Evolutionary conservation across 2,797 vertebrate genomes (phyloP).

Genomic region (Enteromius paludinosus): DNA sequence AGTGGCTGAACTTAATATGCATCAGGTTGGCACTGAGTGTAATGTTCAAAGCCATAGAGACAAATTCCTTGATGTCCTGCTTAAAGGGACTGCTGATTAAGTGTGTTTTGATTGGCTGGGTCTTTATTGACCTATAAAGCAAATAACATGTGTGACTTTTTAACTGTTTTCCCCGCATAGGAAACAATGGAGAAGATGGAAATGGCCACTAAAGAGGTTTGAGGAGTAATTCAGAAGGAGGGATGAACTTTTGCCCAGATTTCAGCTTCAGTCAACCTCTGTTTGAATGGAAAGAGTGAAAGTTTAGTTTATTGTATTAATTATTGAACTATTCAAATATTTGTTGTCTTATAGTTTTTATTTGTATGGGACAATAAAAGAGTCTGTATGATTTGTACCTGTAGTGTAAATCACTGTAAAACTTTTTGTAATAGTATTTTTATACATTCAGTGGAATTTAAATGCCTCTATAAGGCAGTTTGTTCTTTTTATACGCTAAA

Average conservation of each 20-base stretch:
- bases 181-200: constrained; percentile 83
- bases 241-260: neutral
- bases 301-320: constrained; percentile 15
- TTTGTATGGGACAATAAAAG: constrained; percentile 1
- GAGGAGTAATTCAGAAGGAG: constrained; percentile 47
- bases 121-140: neutral
- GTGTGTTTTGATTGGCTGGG: neutral
- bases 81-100: neutral
- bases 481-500: neutral
- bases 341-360: neutral
- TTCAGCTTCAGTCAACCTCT: constrained; percentile 5
- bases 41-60: neutral
- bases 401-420: constrained; percentile 8
- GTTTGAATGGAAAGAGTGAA: neutral
- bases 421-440: neutral
- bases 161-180: constrained; percentile 61
- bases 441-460: neutral
- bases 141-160: constrained; percentile 5
- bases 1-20: constrained; percentile 84
- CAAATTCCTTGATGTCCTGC: neutral
- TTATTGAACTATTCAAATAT: neutral
- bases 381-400: neutral
- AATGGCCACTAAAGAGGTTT: constrained; percentile 80
- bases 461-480: neutral
- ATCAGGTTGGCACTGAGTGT: constrained; percentile 74